Conservation (phyloP, 2,888 invertebrate genomes). For the Stenodema calcarata region DNA sequence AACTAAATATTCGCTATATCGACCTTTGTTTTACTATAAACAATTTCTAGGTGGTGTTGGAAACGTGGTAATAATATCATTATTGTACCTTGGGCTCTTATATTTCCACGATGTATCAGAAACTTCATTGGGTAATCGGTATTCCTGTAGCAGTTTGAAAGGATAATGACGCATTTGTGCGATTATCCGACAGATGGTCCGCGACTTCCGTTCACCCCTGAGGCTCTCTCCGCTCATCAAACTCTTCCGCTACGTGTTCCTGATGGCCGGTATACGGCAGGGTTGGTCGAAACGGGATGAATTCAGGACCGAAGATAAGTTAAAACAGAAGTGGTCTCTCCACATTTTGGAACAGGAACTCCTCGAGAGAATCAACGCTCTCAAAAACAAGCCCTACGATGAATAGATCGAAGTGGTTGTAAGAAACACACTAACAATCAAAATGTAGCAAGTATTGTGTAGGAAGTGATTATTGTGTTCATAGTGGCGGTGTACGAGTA, state of each 20-base stretch:
- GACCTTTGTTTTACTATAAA: no score
- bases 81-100: no score
- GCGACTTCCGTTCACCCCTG: not conserved
- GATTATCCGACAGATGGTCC: not conserved
- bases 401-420: not conserved
- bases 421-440: no score
- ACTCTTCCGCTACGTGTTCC: constrained; percentile 24
- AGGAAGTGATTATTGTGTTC: no score
- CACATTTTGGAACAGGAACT: not conserved
- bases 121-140: no score
- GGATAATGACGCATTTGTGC: not conserved
- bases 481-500: no score
- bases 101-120: no score
- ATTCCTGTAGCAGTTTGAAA: no score
- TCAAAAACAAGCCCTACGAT: constrained; percentile 1
- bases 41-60: no score
- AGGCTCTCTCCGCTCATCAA: not conserved
- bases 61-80: no score
- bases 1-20: no score
- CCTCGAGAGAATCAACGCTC: not conserved
- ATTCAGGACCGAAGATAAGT: not conserved
- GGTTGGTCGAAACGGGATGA: not conserved
- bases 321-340: not conserved
- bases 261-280: not conserved
- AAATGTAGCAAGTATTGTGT: no score